These are phyloP conservation scores for Pomatostomus ruficeps DNA, from an alignment of 2,113 vertebrate species.

Conservation along the genomic window DNA sequence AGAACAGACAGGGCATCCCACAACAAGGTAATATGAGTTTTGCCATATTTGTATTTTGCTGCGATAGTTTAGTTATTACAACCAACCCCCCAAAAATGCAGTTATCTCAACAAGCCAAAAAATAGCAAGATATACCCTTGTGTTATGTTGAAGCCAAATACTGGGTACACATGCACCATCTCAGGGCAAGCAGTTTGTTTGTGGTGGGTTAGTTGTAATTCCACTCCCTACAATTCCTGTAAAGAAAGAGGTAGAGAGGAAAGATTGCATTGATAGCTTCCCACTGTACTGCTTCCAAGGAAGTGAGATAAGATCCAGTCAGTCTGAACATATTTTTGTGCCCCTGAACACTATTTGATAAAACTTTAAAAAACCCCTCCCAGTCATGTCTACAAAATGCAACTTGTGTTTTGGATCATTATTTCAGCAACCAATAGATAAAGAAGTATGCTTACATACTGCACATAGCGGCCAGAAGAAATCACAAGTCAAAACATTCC, in stretches of 20 bases:
- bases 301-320: background rate
- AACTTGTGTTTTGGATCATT: background rate
- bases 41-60: background rate
- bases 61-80: fast-evolving
- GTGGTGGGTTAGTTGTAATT: background rate
- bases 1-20: background rate
- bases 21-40: background rate
- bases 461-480: background rate
- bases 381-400: background rate
- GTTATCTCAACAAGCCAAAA: background rate
- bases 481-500: background rate
- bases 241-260: background rate
- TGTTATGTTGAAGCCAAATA: background rate
- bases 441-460: background rate
- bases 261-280: background rate
- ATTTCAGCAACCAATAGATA: background rate
- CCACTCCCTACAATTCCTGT: background rate
- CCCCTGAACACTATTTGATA: background rate
- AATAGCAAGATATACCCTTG: background rate
- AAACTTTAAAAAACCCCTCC: background rate
- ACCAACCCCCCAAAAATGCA: background rate
- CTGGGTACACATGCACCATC: background rate
- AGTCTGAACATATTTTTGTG: background rate
- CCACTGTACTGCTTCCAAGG: background rate
- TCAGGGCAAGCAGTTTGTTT: background rate